phyloP scores from a whole-genome alignment of 1,140 invertebrate genomes.

The Oreohelix idahoensis region DNA sequence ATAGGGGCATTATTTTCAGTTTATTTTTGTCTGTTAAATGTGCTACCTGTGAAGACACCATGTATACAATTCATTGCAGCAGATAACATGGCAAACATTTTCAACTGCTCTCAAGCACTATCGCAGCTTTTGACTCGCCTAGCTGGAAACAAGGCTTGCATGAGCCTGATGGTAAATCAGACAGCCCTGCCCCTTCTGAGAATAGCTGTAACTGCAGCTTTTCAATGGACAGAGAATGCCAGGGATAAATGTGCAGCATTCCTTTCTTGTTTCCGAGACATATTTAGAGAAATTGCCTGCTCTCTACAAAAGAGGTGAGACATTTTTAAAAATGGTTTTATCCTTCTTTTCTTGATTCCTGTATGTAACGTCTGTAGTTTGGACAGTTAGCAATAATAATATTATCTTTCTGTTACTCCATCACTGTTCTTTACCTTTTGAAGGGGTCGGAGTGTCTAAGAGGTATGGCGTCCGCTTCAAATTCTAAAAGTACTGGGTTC shows the following conservation, averaged over 20 bases:
- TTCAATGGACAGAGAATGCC: constrained; percentile 15
- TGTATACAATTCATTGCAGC: neutral
- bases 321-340: neutral
- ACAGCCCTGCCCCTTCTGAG: constrained; percentile 11
- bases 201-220: neutral
- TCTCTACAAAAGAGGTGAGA: constrained; percentile 16
- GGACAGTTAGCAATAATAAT: too few species aligned
- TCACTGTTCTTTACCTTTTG: too few species aligned
- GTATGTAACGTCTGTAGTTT: too few species aligned
- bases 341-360: too few species aligned
- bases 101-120: neutral
- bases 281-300: neutral
- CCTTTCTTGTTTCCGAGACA: constrained; percentile 3
- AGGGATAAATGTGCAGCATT: constrained; percentile 2
- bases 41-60: too few species aligned
- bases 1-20: neutral
- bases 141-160: neutral
- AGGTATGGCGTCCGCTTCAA: too few species aligned
- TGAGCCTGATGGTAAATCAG: neutral
- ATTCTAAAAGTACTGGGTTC: too few species aligned
- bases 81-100: neutral
- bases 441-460: too few species aligned
- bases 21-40: too few species aligned
- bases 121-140: neutral
- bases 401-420: too few species aligned